Evolutionary conservation across 2,888 invertebrate species (phyloP).

Genomic region (Oasisia sp.): DNA sequence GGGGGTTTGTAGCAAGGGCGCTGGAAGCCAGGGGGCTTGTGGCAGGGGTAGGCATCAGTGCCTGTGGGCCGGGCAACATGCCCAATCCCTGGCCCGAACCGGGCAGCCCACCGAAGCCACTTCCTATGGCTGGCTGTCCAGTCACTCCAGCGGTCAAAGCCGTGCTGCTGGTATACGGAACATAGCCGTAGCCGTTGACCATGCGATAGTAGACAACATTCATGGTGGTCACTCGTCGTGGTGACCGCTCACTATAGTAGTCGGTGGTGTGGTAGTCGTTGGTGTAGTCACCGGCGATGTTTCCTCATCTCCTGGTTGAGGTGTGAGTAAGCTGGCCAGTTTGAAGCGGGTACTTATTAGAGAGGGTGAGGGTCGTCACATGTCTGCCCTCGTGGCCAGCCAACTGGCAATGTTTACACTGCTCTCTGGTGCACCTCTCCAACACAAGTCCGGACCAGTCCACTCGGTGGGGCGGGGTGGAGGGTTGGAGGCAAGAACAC

Average conservation of each 20-base stretch:
- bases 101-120: neutral
- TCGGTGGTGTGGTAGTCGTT: neutral
- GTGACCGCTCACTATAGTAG: neutral
- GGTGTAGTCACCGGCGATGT: neutral
- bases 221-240: neutral
- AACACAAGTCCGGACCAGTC: neutral
- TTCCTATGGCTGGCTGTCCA: neutral
- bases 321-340: neutral
- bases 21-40: neutral
- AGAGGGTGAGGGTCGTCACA: slow-evolving; percentile 4
- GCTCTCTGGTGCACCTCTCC: neutral
- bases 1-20: neutral
- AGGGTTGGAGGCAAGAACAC: neutral
- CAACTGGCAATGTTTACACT: neutral
- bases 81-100: neutral
- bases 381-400: neutral
- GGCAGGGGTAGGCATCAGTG: neutral
- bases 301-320: neutral
- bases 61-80: slow-evolving; percentile 13
- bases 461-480: neutral
- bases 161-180: neutral
- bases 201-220: slow-evolving; percentile 1
- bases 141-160: neutral
- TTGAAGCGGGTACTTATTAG: slow-evolving; percentile 10
- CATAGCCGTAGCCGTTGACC: neutral